Evolutionary conservation across 2,888 invertebrate species (phyloP), one percentile per base, ranked within the genome.

Genomic region (Macaria notata): DNA sequence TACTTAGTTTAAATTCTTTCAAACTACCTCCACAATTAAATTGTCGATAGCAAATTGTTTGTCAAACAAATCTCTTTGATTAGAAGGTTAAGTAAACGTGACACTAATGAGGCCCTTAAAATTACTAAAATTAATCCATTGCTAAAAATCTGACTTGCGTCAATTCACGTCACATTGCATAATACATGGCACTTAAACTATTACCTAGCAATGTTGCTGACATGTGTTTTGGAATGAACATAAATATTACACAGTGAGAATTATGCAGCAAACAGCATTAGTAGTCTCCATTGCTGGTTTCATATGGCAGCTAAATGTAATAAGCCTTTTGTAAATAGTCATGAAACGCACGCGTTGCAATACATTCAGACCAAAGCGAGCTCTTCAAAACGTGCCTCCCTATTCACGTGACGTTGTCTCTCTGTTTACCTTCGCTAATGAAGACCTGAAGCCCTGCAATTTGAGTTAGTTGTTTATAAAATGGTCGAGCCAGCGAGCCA

Each of bases 401-500:
- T n/a, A 41, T 41, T 41, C 41, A 41, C 41, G 41, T 41, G 41
- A 19, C n/a, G 41, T 6, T 49, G 33, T 49, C 62, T 64, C 57
- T 61, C 66, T 64, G 69, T 72, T 70, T 71, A 59, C 59, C 67
- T 64, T 39, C 64, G 61, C 64, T 83, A 83, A 84, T 84, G 77
- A 80, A 53, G 54, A 63, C 63, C 65, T 70, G 65, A 60, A 64
- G 77, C 72, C 78, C 44, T 81, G 63, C 76, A 81, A 82, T 86
- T 83, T 81, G 70, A 68, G 48, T 56, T 66, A 67, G 70, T 74
- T 65, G 76, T 76, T 78, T 81, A 84, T 83, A 84, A 75, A 83
- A 72, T 64, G 59, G 51, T 49, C 62, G 62, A 67, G 68, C 69
- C 62, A 60, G 49, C 55, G 45, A 48, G 44, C 39, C 39, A 19